Conservation (phyloP, 2,113 vertebrate species). For the Tenebrosternarchus preto region DNA sequence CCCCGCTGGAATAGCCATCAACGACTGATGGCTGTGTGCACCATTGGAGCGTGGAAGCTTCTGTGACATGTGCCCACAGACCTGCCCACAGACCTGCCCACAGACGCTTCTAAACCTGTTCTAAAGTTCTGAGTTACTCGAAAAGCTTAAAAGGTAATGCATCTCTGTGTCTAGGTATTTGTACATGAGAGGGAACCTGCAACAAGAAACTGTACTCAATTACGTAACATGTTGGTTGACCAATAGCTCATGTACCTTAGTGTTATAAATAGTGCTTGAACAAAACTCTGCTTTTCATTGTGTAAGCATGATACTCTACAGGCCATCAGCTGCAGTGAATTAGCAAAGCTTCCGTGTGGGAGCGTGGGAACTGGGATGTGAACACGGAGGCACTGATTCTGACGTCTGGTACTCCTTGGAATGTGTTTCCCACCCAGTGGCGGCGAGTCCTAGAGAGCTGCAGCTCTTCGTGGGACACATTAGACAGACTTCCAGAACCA, state of each 20-base stretch:
- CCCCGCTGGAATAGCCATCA: slow-evolving; percentile 21
- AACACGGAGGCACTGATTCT: slow-evolving; percentile 32
- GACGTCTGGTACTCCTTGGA: slow-evolving; percentile 33
- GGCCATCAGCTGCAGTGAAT: slow-evolving; percentile 44
- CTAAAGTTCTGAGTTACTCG: neutral
- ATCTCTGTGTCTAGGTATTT: neutral
- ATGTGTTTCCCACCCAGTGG: neutral
- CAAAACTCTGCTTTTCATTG: slow-evolving; percentile 23
- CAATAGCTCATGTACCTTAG: neutral
- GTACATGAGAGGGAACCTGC: neutral
- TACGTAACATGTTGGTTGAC: neutral
- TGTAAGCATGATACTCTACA: slow-evolving; percentile 20
- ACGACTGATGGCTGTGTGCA: no score
- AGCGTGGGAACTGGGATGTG: slow-evolving; percentile 16
- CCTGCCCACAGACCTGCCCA: neutral
- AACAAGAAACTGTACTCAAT: neutral
- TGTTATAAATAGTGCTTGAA: slow-evolving; percentile 17
- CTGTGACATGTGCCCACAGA: neutral
- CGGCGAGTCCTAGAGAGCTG: no score
- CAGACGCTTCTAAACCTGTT: slow-evolving; percentile 15
- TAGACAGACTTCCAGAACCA: no score
- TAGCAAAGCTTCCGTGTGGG: slow-evolving; percentile 20
- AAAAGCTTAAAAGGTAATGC: neutral
- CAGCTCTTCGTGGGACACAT: no score
- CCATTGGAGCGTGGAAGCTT: neutral